Conservation (phyloP, 1,140 invertebrate genomes). For the Drosophila rhopaloa region DNA sequence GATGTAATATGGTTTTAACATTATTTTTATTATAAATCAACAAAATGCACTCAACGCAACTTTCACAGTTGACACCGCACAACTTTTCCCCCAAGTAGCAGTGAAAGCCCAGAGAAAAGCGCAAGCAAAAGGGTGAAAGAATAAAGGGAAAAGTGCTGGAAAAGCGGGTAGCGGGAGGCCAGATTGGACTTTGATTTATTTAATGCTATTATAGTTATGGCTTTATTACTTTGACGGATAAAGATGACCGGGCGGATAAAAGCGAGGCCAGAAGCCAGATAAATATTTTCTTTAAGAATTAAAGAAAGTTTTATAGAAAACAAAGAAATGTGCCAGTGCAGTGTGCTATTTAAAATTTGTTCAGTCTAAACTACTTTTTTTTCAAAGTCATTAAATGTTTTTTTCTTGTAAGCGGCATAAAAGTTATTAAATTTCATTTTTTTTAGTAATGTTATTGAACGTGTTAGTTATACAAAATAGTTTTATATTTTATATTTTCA, state of each 20-base stretch:
- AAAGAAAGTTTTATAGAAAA: slow-evolving; percentile 1
- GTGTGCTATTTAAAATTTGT: too few species aligned
- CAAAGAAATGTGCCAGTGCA: too few species aligned
- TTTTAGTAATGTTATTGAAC: too few species aligned
- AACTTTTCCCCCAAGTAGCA: slow-evolving; percentile 42
- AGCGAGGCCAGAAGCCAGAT: neutral
- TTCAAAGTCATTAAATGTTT: too few species aligned
- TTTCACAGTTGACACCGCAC: slow-evolving; percentile 56
- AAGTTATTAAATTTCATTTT: neutral
- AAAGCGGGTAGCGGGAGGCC: slow-evolving; percentile 1
- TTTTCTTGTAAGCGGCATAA: too few species aligned
- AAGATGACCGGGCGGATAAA: slow-evolving; percentile 8
- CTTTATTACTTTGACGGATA: slow-evolving; percentile 33
- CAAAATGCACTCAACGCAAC: slow-evolving; percentile 69
- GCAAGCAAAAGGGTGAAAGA: slow-evolving; percentile 3
- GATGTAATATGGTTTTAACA: slow-evolving; percentile 77
- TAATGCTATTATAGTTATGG: slow-evolving; percentile 68
- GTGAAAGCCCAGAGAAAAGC: slow-evolving; percentile 18
- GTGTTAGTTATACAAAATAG: too few species aligned
- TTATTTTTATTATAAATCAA: slow-evolving; percentile 81
- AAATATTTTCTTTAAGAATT: neutral
- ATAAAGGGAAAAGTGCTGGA: slow-evolving; percentile 12
- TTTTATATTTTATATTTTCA: neutral
- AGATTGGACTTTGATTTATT: slow-evolving; percentile 65
- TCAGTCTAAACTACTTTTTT: neutral